phyloP scores from a whole-genome alignment of 2,797 vertebrate species.

The Catharus ustulatus region DNA sequence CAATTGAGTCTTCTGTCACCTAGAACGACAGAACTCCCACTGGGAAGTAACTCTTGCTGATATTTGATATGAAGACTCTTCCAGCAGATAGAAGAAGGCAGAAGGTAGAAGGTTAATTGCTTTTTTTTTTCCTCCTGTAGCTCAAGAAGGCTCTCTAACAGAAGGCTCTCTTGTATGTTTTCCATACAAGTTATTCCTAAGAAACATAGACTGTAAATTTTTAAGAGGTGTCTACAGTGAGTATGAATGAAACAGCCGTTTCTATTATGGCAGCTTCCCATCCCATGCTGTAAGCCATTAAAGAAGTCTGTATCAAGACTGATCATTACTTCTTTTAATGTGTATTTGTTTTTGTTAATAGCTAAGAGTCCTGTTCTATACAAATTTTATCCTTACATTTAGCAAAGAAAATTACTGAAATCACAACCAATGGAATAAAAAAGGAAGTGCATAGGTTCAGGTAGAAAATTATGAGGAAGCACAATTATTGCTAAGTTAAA shows the following conservation, averaged over 20 bases:
- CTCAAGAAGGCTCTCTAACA: background rate
- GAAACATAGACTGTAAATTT: background rate
- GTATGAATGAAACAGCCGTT: background rate
- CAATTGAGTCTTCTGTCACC: background rate
- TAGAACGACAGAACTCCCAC: background rate
- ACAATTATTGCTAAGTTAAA: background rate
- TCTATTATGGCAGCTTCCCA: background rate
- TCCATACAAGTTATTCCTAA: background rate
- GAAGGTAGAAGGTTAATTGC: background rate
- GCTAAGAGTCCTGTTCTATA: background rate
- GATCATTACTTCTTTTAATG: background rate
- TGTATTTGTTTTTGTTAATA: background rate
- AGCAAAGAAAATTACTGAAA: background rate
- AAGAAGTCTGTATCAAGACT: background rate
- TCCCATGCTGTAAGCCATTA: background rate
- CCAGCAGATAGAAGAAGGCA: background rate
- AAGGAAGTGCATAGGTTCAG: background rate
- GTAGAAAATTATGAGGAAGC: background rate
- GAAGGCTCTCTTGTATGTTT: background rate
- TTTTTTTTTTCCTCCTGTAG: background rate
- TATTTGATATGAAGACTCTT: background rate
- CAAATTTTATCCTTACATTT: background rate
- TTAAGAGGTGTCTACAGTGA: background rate
- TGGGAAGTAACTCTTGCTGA: background rate
- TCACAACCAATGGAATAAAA: background rate